Percentiles rank a stretch among this genome's conserved stretches.
Conservation (phyloP, 2,888 invertebrate species). For the Tipula lateralis region DNA sequence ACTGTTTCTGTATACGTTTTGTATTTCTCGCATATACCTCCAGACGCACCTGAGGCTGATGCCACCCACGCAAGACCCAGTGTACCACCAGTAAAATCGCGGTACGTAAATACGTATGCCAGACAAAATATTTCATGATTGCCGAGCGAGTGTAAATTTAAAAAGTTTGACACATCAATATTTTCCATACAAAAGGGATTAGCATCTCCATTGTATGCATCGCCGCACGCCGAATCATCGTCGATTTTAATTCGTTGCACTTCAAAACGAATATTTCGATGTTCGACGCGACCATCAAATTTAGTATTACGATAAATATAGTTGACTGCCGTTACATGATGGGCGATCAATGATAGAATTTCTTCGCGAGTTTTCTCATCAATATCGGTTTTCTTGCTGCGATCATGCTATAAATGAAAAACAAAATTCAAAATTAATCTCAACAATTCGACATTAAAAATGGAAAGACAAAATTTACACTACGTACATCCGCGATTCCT, state of each 20-base stretch:
- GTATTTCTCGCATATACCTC: constrained; percentile 97
- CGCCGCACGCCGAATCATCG: constrained; percentile 75
- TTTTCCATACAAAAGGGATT: constrained; percentile 93
- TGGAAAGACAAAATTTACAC: constrained; percentile 28
- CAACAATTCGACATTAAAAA: constrained; percentile 30
- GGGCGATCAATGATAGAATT: constrained; percentile 93
- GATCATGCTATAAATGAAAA: constrained; percentile 60
- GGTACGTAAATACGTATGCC: constrained; percentile 97
- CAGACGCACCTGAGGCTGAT: constrained; percentile 93
- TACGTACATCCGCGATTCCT: constrained; percentile 71
- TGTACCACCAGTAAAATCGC: constrained; percentile 96
- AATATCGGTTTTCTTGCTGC: constrained; percentile 61
- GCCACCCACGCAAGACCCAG: constrained; percentile 99
- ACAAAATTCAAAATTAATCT: constrained; percentile 2
- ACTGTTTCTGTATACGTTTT: constrained; percentile 96
- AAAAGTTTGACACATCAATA: constrained; percentile 98
- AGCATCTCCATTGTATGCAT: constrained; percentile 59
- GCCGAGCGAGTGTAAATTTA: constrained; percentile 93
- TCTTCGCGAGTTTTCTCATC: constrained; percentile 93
- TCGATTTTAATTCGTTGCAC: constrained; percentile 78
- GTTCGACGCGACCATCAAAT: constrained; percentile 85
- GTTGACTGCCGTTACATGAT: constrained; percentile 97
- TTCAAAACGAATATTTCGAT: constrained; percentile 94
- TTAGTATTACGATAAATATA: constrained; percentile 92
- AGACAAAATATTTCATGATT: constrained; percentile 98